These are phyloP conservation scores for Daktulosphaira vitifoliae DNA, from an alignment of 1,140 invertebrate species.

Conservation along the genomic window DNA sequence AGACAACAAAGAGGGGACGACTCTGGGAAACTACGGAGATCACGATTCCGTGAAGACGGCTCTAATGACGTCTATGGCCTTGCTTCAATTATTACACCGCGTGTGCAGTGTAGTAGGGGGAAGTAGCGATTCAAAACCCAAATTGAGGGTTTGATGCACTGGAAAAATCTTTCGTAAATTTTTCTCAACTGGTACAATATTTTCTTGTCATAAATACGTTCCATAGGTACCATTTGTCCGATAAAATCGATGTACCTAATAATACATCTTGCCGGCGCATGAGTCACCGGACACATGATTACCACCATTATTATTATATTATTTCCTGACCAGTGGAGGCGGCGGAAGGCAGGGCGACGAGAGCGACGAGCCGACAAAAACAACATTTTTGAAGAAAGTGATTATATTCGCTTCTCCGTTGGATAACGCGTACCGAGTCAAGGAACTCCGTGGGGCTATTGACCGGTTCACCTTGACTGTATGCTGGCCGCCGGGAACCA, in stretches of 20 bases:
- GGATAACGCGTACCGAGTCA: slow-evolving; percentile 9
- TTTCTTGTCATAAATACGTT: no score
- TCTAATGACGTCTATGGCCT: background rate
- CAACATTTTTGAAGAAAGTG: slow-evolving; percentile 17
- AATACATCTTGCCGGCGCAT: no score
- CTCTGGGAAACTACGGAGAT: background rate
- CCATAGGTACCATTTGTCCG: no score
- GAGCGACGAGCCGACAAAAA: no score
- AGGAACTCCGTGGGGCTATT: slow-evolving; percentile 28
- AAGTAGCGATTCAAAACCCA: no score
- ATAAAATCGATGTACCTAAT: no score
- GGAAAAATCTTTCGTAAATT: no score
- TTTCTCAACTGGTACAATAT: no score
- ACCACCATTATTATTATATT: background rate
- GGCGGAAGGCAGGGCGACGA: background rate
- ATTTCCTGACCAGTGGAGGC: background rate
- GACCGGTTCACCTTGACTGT: slow-evolving; percentile 33
- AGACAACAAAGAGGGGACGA: background rate
- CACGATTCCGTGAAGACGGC: slow-evolving; percentile 12
- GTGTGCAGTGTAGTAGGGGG: no score
- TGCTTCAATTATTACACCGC: no score
- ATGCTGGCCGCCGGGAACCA: slow-evolving; percentile 8
- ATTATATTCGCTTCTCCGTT: background rate
- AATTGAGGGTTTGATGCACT: no score
- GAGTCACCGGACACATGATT: no score